phyloP scores from a whole-genome alignment of 37 sponge, comb jelly and placozoan genomes.

The Agelas oroides region DNA sequence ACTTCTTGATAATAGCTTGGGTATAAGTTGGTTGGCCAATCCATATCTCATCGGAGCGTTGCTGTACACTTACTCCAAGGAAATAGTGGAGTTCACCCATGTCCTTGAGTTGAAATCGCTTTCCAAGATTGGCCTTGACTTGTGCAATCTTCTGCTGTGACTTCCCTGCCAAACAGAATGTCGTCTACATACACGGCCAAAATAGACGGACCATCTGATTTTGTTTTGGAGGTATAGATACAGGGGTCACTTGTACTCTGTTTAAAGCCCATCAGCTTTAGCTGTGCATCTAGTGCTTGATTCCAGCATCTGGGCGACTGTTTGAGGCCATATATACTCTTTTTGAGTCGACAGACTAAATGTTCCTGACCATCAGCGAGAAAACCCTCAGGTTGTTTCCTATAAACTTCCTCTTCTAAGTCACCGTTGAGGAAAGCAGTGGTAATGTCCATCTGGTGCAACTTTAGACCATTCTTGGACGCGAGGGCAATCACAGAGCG shows the following conservation, averaged over 20 bases:
- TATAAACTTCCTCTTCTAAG: conserved; percentile 65
- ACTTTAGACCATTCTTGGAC: conserved; percentile 49
- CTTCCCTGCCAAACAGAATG: conserved; percentile 24
- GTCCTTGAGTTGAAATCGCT: conserved; percentile 34
- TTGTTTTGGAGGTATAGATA: conserved; percentile 53
- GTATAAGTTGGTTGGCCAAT: conserved; percentile 70
- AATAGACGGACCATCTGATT: background rate
- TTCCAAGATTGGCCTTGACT: conserved; percentile 9
- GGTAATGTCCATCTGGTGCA: conserved; percentile 75
- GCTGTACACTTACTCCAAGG: conserved; percentile 48
- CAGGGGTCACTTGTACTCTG: conserved; percentile 42
- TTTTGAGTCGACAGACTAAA: conserved; percentile 48
- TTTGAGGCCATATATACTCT: conserved; percentile 69
- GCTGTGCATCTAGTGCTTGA: conserved; percentile 35
- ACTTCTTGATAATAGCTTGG: conserved; percentile 45
- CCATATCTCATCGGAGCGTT: conserved; percentile 49
- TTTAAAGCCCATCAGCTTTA: conserved; percentile 43
- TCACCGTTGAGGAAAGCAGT: conserved; percentile 67
- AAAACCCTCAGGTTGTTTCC: conserved; percentile 61
- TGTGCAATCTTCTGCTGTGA: background rate
- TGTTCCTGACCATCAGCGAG: conserved; percentile 44
- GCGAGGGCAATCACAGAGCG: conserved; percentile 57
- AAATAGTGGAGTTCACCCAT: conserved; percentile 42
- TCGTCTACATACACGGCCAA: conserved; percentile 44
- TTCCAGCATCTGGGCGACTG: conserved; percentile 58